Evolutionary conservation across 2,797 vertebrate species (phyloP), one percentile per base, ranked within the genome.

Genomic region (Champsocephalus gunnari): DNA sequence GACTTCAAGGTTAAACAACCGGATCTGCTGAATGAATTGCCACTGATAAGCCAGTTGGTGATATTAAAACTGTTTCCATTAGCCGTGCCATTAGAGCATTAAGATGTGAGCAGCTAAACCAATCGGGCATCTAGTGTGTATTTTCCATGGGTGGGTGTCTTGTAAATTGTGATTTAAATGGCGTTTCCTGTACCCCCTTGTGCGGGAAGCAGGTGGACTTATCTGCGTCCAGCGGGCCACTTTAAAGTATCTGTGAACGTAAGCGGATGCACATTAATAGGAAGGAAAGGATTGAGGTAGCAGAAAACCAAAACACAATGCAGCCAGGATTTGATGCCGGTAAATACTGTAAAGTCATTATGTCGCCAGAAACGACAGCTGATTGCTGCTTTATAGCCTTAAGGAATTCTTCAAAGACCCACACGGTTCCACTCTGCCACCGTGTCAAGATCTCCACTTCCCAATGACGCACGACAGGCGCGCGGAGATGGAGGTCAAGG

Each of bases 1-100:
- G 78, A 92, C 67, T 64, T 85, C 86, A 90, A 90, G 90, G 90
- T 91, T 90, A 89, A 88, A 82, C 79, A 85, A 73, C 69, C 61
- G 61, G 72, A 60, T 66, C 60, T 70, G 13, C 32, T 56, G 72
- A 85, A 89, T 85, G 56, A 87, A 89, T 75, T 64, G 77, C 62
- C 67, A 54, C 12, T 71, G 76, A 86, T 69, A 32, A 2, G 3
- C 44, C 62, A 54, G 58, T 71, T 59, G 3, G 16, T 63, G 45
- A 50, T 71, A 69, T 80, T 73, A 70, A 89, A 86, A 71, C 8
- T 2, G 59, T 61, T 16, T 77, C 67, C 71, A 87, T 85, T 75
- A 84, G 59, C n/a, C 0, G 2, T 12, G 38, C 54, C 38, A 19
- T 51, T 19, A 1, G 5, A 51, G 59, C 45, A 5, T 72, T 38